Conservation (phyloP, 2,113 vertebrate species). For the Malurus alboscapulatus region DNA sequence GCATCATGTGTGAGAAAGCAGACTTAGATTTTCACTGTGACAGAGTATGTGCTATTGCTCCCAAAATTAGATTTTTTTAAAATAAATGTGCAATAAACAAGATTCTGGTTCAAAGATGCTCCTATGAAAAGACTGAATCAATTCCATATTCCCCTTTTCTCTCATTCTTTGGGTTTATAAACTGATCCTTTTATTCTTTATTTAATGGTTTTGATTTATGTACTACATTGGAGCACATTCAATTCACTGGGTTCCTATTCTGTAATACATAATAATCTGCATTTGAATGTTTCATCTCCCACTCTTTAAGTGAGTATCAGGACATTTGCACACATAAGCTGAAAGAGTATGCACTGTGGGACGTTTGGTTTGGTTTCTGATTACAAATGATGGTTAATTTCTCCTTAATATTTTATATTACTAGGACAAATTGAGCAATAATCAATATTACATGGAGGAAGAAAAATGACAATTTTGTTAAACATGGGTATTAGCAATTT, state of each 20-base stretch:
- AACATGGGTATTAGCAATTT: neutral
- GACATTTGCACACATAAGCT: neutral
- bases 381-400: neutral
- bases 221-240: neutral
- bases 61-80: neutral
- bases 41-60: neutral
- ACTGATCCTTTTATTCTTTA: accelerated
- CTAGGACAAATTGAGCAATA: neutral
- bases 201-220: neutral
- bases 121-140: neutral
- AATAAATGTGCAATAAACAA: neutral
- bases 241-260: neutral
- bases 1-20: neutral
- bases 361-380: neutral
- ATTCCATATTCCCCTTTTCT: neutral
- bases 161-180: neutral
- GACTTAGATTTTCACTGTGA: neutral
- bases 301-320: neutral
- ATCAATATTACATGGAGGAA: neutral
- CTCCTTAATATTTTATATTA: neutral
- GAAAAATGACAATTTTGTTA: neutral
- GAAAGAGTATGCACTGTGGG: neutral
- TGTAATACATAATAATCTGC: neutral
- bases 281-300: neutral
- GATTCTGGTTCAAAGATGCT: neutral